Evolutionary conservation across 2,113 vertebrate genomes (phyloP).

Genomic region (Potamarius usumacintae): DNA sequence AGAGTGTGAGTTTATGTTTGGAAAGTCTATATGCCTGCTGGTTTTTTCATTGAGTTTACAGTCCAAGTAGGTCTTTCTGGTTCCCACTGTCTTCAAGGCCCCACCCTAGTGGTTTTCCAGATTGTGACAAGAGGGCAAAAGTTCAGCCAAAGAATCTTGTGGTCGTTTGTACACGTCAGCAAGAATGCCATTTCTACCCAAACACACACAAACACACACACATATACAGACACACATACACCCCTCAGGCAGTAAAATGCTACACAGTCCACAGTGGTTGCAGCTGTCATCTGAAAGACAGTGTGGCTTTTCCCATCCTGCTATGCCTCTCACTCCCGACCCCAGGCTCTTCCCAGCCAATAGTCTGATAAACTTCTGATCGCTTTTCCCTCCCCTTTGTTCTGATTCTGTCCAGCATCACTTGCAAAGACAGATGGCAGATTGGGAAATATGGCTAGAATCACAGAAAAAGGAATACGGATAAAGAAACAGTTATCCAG

Average conservation of each 20-base stretch:
- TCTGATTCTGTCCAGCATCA: slow-evolving; percentile 23
- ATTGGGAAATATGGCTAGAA: background rate
- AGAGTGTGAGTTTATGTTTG: background rate
- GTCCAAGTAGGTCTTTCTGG: slow-evolving; percentile 21
- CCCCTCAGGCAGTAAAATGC: slow-evolving; percentile 23
- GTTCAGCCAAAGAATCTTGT: slow-evolving; percentile 71
- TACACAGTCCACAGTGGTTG: slow-evolving; percentile 35
- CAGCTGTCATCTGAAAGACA: slow-evolving; percentile 45
- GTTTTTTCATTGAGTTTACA: slow-evolving; percentile 27
- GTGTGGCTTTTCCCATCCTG: slow-evolving; percentile 46
- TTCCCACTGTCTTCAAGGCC: slow-evolving; percentile 16
- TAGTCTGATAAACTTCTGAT: slow-evolving; percentile 19
- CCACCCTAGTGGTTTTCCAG: slow-evolving; percentile 59
- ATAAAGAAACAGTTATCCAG: slow-evolving; percentile 16
- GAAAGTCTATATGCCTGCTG: slow-evolving; percentile 8
- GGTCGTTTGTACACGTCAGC: slow-evolving; percentile 65
- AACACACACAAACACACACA: slow-evolving; percentile 16
- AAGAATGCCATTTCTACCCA: slow-evolving; percentile 60
- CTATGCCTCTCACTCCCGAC: slow-evolving; percentile 12
- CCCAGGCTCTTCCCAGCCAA: slow-evolving; percentile 13
- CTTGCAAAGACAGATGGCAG: slow-evolving; percentile 15
- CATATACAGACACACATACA: slow-evolving; percentile 20
- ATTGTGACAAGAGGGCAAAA: slow-evolving; percentile 63
- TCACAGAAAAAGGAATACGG: slow-evolving; percentile 11
- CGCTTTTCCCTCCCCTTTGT: background rate